phyloP scores from a whole-genome alignment of 2,797 vertebrate species.

The Yasuhikotakia modesta region DNA sequence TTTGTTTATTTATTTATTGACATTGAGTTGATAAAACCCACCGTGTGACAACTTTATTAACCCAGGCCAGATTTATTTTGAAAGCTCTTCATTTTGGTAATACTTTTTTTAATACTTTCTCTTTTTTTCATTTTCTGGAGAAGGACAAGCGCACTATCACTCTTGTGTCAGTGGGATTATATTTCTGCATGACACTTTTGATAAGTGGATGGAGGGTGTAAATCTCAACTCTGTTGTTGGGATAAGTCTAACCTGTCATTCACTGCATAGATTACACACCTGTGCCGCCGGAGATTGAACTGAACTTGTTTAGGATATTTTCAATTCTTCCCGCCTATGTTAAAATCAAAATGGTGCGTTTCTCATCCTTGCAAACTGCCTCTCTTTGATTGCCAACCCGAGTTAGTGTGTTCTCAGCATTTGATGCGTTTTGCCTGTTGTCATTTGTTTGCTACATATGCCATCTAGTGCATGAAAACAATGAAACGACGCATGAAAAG shows the following conservation, averaged over 20 bases:
- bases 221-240: constrained; percentile 63
- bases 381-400: constrained; percentile 35
- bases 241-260: constrained; percentile 59
- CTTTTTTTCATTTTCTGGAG: constrained; percentile 57
- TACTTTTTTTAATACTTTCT: constrained; percentile 55
- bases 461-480: constrained; percentile 55
- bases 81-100: constrained; percentile 67
- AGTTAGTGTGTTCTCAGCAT: neutral
- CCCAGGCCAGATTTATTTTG: constrained; percentile 67
- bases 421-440: constrained; percentile 37
- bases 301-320: constrained; percentile 32
- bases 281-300: constrained; percentile 20
- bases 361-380: constrained; percentile 24
- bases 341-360: neutral
- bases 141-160: constrained; percentile 68
- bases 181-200: constrained; percentile 49
- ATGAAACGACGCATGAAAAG: constrained; percentile 41
- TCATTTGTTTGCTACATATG: constrained; percentile 58
- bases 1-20: constrained; percentile 42
- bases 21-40: constrained; percentile 55
- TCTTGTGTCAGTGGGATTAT: constrained; percentile 64
- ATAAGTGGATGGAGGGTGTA: constrained; percentile 57
- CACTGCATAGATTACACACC: constrained; percentile 44
- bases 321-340: constrained; percentile 6
- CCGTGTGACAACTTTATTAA: constrained; percentile 74